These are phyloP conservation scores for Oscheius sp. DNA, from an alignment of 2,888 invertebrate genomes.

Conservation along the genomic window DNA sequence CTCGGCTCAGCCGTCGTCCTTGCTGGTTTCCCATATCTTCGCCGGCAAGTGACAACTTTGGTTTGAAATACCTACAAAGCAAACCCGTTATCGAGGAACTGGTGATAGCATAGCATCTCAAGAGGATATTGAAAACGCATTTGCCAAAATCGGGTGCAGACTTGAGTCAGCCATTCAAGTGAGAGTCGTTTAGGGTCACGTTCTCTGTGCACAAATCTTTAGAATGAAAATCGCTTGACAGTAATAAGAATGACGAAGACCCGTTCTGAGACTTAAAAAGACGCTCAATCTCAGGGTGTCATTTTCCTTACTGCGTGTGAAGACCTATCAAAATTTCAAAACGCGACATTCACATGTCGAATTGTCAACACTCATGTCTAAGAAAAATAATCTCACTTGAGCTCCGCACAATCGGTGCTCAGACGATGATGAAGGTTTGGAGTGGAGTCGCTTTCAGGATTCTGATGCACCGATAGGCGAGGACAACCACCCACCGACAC, in stretches of 20 bases:
- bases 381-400: conserved; percentile 20
- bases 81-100: background rate
- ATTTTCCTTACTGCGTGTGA: no score
- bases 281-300: no score
- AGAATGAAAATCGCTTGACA: no score
- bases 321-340: no score
- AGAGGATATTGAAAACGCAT: conserved; percentile 5
- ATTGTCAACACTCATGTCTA: no score
- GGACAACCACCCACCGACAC: conserved; percentile 27
- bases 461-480: conserved; percentile 5
- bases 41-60: conserved; percentile 33
- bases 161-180: conserved; percentile 1
- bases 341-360: no score
- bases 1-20: conserved; percentile 33
- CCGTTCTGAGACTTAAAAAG: no score
- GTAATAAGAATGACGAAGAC: no score
- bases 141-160: background rate
- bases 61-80: conserved; percentile 26
- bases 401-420: conserved; percentile 34
- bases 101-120: background rate
- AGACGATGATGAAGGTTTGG: conserved; percentile 29
- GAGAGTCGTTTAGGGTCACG: background rate
- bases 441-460: conserved; percentile 2
- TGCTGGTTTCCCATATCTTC: conserved; percentile 39
- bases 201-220: background rate